Percentiles rank a stretch among this genome's conserved stretches.
Conservation (phyloP, 2,113 vertebrate species). For the Hippocampus barbouri region DNA sequence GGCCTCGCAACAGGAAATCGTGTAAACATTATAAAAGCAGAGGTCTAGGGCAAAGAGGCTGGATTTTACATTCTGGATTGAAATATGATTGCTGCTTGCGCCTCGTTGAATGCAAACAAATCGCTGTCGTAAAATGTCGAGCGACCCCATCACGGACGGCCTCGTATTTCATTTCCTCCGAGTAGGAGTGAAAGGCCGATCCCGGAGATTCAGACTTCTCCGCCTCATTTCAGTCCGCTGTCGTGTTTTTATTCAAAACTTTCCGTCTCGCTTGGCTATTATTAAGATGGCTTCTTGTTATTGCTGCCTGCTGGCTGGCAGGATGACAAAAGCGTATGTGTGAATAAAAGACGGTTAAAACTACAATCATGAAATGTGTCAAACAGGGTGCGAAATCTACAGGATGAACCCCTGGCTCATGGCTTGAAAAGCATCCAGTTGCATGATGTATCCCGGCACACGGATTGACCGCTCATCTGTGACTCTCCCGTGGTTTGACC, state of each 20-base stretch:
- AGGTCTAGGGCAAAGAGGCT: conserved; percentile 15
- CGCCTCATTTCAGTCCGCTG: conserved; percentile 52
- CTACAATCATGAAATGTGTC: conserved; percentile 34
- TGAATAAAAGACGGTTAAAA: conserved; percentile 14
- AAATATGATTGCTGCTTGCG: conserved; percentile 43
- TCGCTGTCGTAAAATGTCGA: conserved; percentile 56
- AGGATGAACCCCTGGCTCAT: conserved; percentile 46
- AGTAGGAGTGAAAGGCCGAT: conserved; percentile 59
- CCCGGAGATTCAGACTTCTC: conserved; percentile 48
- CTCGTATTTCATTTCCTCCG: conserved; percentile 64
- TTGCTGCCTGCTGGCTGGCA: background rate
- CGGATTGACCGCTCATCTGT: conserved; percentile 66
- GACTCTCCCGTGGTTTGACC: conserved; percentile 64
- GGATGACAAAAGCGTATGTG: background rate
- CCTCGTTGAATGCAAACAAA: conserved; percentile 46
- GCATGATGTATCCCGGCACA: conserved; percentile 45
- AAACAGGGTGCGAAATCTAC: conserved; percentile 16
- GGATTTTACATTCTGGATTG: conserved; percentile 18
- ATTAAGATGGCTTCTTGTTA: conserved; percentile 44
- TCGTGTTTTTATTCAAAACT: conserved; percentile 44
- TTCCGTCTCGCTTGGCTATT: conserved; percentile 35
- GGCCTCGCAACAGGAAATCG: conserved; percentile 43
- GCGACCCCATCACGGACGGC: conserved; percentile 56
- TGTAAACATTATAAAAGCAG: conserved; percentile 51
- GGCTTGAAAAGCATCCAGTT: conserved; percentile 52